Evolutionary conservation across 2,113 vertebrate genomes (phyloP).

Genomic region (Tiliqua scincoides): DNA sequence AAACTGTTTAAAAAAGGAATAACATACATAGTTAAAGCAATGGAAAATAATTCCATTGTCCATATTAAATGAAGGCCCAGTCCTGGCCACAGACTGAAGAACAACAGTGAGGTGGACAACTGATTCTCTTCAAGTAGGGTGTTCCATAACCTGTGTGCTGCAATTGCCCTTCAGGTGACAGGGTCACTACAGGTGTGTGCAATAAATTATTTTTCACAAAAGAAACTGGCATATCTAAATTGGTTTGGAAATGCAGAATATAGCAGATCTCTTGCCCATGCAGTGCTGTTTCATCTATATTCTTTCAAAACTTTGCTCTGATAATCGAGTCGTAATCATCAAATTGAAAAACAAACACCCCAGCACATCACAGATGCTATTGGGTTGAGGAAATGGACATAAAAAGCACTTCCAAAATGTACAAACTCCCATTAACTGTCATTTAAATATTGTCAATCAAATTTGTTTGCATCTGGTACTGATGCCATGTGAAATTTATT

Average conservation of each 20-base stretch:
- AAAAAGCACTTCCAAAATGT: conserved; percentile 22
- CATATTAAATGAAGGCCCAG: too few relatives aligned
- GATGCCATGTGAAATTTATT: conserved; percentile 79
- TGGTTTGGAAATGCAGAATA: not conserved
- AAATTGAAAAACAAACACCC: not conserved
- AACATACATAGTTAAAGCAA: too few relatives aligned
- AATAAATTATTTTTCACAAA: too few relatives aligned
- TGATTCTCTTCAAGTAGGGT: too few relatives aligned
- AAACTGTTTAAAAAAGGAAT: too few relatives aligned
- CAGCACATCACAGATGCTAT: not conserved
- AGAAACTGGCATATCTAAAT: not conserved
- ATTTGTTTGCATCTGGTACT: conserved; percentile 76
- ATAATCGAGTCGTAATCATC: conserved; percentile 6
- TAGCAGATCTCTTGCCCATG: not conserved
- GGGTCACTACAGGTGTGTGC: too few relatives aligned
- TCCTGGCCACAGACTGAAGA: too few relatives aligned
- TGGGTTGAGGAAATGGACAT: conserved; percentile 38
- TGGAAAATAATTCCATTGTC: too few relatives aligned
- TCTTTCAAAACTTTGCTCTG: not conserved
- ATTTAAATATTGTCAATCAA: conserved; percentile 82
- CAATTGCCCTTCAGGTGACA: too few relatives aligned
- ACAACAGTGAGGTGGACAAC: too few relatives aligned
- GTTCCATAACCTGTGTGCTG: too few relatives aligned
- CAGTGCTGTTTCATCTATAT: not conserved
- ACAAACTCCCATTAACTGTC: conserved; percentile 71